Percentiles rank a stretch among this genome's conserved stretches.
Evolutionary conservation across 2,797 vertebrate genomes (phyloP).

Genomic region (Paratrypauchen microcephalus): DNA sequence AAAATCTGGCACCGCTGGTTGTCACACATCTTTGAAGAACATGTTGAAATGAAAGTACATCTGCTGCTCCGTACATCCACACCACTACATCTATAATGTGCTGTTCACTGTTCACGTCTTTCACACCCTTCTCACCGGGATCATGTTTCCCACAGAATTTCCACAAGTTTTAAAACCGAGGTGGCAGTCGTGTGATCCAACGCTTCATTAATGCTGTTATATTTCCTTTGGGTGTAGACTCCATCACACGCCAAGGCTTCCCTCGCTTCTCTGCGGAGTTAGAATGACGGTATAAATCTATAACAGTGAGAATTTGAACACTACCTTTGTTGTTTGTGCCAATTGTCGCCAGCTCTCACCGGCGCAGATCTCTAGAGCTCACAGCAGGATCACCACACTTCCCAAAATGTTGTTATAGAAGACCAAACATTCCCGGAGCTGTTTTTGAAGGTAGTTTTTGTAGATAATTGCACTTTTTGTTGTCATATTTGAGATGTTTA

Average conservation of each 20-base stretch:
- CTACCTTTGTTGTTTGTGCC: constrained; percentile 27
- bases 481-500: neutral
- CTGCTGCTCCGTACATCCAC: constrained; percentile 7
- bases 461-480: constrained; percentile 12
- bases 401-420: constrained; percentile 2
- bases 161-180: constrained; percentile 53
- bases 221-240: constrained; percentile 44
- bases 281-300: constrained; percentile 14
- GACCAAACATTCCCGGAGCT: constrained; percentile 7
- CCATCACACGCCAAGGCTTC: constrained; percentile 55
- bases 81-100: constrained; percentile 26
- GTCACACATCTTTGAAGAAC: neutral
- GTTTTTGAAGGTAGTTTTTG: constrained; percentile 24
- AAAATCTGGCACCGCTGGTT: too few relatives aligned
- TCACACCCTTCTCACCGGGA: constrained; percentile 5
- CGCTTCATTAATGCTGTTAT: constrained; percentile 52
- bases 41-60: constrained; percentile 2
- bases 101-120: neutral
- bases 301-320: neutral
- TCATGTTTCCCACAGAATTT: neutral
- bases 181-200: constrained; percentile 57
- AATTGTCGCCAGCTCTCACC: constrained; percentile 48
- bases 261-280: constrained; percentile 56
- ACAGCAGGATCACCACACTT: constrained; percentile 40
- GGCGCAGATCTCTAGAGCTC: constrained; percentile 32